A percentile compares a stretch with the other conserved stretches of the same genome.
Evolutionary conservation across 37 sponge, comb jelly and placozoan species (phyloP).

Genomic region (Dysidea cf. avara): DNA sequence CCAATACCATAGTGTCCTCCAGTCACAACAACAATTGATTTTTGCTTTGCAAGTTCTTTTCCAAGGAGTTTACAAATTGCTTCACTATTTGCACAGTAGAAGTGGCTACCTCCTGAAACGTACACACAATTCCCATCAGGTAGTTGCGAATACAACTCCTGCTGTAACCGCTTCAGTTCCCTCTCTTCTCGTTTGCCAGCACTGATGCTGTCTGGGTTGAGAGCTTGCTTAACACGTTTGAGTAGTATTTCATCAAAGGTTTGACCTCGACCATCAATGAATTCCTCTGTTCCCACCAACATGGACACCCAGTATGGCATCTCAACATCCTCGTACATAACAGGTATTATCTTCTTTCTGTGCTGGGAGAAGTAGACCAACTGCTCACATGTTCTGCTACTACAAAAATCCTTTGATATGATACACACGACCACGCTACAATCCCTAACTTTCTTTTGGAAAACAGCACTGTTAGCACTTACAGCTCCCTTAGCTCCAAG

Average conservation of each 20-base stretch:
- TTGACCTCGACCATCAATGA: constrained; percentile 55
- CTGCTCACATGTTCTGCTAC: too few species aligned
- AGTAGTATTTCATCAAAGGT: too few species aligned
- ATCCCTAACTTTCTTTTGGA: too few species aligned
- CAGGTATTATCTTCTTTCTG: constrained; percentile 69
- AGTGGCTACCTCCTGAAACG: too few species aligned
- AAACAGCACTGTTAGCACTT: too few species aligned
- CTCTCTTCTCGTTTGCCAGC: too few species aligned
- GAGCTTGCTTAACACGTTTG: constrained; percentile 36
- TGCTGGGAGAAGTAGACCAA: constrained; percentile 87
- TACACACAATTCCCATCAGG: too few species aligned
- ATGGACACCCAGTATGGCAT: constrained; percentile 74
- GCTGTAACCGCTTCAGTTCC: too few species aligned
- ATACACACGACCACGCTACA: too few species aligned
- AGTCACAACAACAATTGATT: constrained; percentile 55
- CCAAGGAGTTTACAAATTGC: constrained; percentile 70
- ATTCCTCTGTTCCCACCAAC: constrained; percentile 72
- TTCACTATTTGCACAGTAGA: constrained; percentile 52
- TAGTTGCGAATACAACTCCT: too few species aligned
- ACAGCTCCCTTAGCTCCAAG: too few species aligned
- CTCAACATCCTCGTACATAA: constrained; percentile 43
- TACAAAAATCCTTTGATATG: too few species aligned
- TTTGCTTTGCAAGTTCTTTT: constrained; percentile 48
- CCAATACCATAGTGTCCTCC: constrained; percentile 91
- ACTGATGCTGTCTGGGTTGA: constrained; percentile 41